Evolutionary conservation across 1,140 invertebrate genomes (phyloP).

Genomic region (Drosophila nannoptera): DNA sequence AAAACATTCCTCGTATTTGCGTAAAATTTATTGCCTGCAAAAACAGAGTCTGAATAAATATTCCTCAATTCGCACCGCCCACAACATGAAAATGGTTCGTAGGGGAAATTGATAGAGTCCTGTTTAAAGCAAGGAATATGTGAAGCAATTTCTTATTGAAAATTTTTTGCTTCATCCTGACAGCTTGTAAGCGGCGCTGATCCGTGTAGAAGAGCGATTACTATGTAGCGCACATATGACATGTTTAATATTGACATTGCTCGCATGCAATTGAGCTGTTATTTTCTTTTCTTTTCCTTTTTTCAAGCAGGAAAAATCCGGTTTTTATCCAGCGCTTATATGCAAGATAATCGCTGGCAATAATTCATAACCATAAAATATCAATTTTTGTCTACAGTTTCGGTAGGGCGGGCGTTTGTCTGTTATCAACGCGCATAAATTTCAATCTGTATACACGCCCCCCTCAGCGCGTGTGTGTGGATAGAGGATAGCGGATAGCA

Average conservation of each 20-base stretch:
- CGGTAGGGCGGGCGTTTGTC: slow-evolving; percentile 12
- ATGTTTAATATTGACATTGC: slow-evolving; percentile 29
- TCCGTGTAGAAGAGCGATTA: slow-evolving; percentile 7
- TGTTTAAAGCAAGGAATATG: slow-evolving; percentile 2
- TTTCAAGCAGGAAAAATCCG: slow-evolving; percentile 10
- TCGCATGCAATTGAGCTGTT: slow-evolving; percentile 22
- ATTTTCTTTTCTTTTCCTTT: not conserved
- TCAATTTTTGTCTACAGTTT: slow-evolving; percentile 72
- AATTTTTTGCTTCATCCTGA: slow-evolving; percentile 20
- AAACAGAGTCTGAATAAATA: not conserved
- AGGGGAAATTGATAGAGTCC: not conserved
- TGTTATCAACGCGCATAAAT: slow-evolving; percentile 65
- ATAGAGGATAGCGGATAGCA: too few species aligned
- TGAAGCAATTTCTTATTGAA: slow-evolving; percentile 43
- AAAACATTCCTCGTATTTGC: not conserved
- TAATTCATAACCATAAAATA: slow-evolving; percentile 78
- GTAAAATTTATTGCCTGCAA: not conserved
- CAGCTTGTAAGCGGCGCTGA: slow-evolving; percentile 13
- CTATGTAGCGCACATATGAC: slow-evolving; percentile 18
- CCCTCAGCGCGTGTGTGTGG: slow-evolving; percentile 1
- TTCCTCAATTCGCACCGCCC: not conserved
- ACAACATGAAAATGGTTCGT: not conserved
- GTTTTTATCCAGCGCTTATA: slow-evolving; percentile 44
- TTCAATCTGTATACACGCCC: slow-evolving; percentile 43
- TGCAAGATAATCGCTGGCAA: slow-evolving; percentile 65